phyloP scores from a whole-genome alignment of 2,888 invertebrate genomes.

The Cataglyphis cursor region DNA sequence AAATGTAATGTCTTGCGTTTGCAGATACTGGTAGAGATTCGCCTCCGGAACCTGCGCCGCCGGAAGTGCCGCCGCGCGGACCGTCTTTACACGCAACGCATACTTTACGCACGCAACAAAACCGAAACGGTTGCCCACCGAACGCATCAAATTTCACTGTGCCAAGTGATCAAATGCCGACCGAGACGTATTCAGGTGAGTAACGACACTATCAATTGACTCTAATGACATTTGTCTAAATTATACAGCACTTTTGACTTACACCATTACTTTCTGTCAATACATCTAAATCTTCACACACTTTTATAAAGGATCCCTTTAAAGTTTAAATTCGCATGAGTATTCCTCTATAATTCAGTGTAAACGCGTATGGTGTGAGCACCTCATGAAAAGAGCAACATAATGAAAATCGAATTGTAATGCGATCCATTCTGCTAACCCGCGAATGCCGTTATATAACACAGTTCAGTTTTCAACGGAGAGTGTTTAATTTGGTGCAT shows the following conservation, averaged over 20 bases:
- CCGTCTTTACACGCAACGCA: slow-evolving; percentile 91
- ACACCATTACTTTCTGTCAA: not conserved
- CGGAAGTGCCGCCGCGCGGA: slow-evolving; percentile 95
- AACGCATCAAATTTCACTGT: slow-evolving; percentile 86
- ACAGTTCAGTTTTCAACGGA: slow-evolving; percentile 71
- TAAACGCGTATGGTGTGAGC: slow-evolving; percentile 10
- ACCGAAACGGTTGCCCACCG: slow-evolving; percentile 81
- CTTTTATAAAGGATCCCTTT: not conserved
- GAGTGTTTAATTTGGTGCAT: slow-evolving; percentile 75
- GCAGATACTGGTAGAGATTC: slow-evolving; percentile 90
- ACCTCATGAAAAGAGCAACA: slow-evolving; percentile 43
- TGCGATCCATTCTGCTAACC: slow-evolving; percentile 46
- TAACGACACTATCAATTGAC: slow-evolving; percentile 3
- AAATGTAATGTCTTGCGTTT: slow-evolving; percentile 43
- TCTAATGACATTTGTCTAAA: not conserved
- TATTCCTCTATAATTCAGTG: slow-evolving; percentile 9
- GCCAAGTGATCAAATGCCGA: slow-evolving; percentile 86
- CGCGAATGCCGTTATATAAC: slow-evolving; percentile 62
- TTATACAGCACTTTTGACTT: not conserved
- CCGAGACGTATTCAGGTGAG: slow-evolving; percentile 82
- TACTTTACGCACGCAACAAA: slow-evolving; percentile 88
- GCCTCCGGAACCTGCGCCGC: slow-evolving; percentile 95
- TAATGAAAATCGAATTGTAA: slow-evolving; percentile 53
- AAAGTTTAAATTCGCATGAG: not conserved
- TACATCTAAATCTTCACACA: not conserved